Conservation (phyloP, 2,113 vertebrate species). For the Sturnira hondurensis region DNA sequence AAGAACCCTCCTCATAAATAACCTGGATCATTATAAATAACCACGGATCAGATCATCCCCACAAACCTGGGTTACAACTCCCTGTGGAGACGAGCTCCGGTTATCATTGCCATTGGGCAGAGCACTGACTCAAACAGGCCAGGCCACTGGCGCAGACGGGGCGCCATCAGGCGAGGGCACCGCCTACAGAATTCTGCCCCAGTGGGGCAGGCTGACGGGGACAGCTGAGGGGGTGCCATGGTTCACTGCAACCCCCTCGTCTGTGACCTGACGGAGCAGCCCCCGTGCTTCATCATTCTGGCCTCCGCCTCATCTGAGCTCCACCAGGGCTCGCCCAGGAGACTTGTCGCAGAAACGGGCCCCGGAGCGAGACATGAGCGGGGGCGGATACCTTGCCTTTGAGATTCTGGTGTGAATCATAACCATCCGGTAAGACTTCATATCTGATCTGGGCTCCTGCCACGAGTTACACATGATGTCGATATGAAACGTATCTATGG, state of each 20-base stretch:
- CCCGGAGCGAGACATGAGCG: not conserved
- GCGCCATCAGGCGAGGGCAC: not conserved
- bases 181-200: not conserved
- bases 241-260: not conserved
- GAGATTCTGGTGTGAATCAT: not conserved
- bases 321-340: not conserved
- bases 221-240: not conserved
- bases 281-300: fast-evolving
- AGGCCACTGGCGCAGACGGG: not conserved
- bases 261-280: not conserved
- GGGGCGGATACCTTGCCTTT: not conserved
- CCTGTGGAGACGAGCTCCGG: not conserved
- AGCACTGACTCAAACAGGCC: not conserved
- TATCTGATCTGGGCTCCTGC: not conserved
- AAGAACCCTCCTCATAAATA: not conserved
- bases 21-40: no score
- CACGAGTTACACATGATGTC: not conserved
- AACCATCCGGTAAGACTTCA: not conserved
- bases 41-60: not conserved
- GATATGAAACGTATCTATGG: not conserved
- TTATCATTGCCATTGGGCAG: not conserved
- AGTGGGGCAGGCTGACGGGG: no score
- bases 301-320: not conserved
- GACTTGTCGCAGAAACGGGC: not conserved
- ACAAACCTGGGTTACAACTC: not conserved